Conservation (phyloP, 2,888 invertebrate genomes). For the Tineola bisselliella region DNA sequence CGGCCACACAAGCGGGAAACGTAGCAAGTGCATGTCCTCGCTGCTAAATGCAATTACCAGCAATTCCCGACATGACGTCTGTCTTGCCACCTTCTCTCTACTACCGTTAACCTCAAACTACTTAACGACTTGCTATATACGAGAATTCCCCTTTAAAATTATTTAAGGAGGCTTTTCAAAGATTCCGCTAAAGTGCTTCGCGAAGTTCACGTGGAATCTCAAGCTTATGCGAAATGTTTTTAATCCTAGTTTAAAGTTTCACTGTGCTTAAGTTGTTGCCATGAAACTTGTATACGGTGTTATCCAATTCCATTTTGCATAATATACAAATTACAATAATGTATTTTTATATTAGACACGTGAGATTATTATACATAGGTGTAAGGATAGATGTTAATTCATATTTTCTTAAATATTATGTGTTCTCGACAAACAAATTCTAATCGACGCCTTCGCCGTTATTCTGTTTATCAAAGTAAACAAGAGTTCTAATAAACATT, state of each 20-base stretch:
- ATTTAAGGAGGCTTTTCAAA: constrained; percentile 1
- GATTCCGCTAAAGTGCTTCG: neutral
- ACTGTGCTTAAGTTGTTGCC: neutral
- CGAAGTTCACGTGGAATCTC: constrained; percentile 1
- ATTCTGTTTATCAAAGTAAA: constrained; percentile 17
- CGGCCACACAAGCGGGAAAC: constrained; percentile 2
- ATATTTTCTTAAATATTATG: neutral
- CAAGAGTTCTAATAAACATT: constrained; percentile 18
- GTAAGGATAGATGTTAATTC: neutral
- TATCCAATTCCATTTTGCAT: neutral
- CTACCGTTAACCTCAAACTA: constrained; percentile 23
- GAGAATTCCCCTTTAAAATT: constrained; percentile 1
- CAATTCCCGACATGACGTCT: constrained; percentile 35
- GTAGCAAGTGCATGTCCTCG: constrained; percentile 18
- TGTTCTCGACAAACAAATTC: neutral
- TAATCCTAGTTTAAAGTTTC: constrained; percentile 2
- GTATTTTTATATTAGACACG: neutral
- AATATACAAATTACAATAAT: neutral
- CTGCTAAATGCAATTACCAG: constrained; percentile 45
- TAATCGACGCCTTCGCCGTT: constrained; percentile 13
- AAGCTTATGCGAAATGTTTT: neutral
- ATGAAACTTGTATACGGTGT: neutral
- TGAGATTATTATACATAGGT: too few species aligned
- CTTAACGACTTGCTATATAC: constrained; percentile 22
- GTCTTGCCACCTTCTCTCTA: constrained; percentile 25